Evolutionary conservation across 2,797 vertebrate genomes (phyloP), one percentile per base, ranked within the genome.

Genomic region (Phalloptychus januarius): DNA sequence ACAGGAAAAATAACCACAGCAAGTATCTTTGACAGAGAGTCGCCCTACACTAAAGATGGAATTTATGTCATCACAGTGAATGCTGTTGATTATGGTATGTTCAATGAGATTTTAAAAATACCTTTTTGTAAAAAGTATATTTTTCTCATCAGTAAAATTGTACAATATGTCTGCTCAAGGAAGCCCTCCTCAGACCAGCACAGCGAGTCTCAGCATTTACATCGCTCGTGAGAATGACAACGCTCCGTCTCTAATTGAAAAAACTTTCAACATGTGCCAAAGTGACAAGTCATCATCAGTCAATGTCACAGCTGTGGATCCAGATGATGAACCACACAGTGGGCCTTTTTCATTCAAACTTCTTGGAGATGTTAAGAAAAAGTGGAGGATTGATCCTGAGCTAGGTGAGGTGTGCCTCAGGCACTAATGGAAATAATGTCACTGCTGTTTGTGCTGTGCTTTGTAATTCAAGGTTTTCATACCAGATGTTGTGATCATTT

Each of bases 281-380:
- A 86, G 77, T 28, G 81, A 92, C 0, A 54, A 72, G 25, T 61
- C 72, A 2, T 85, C 85, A 1, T 0, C 40, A 45, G 54, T 79
- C 48, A 90, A 79, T 12, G 84, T 94, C 56, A 80, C 83, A 8
- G 92, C 80, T 5, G 16, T 52, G 0, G 95, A 95, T 77, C 69
- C 44, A 28, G 94, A 95, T 52, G 69, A 52, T 5, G 20, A 77
- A 0, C 94, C 94, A 18, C 92, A 85, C 38, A 50, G 84, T 15
- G 94, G 91, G 20, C 96, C 96, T 38, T 96, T 95, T 76, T 28
- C 1, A 16, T 95, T 94, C 50, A 86, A 85, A 44, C 91, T 96
- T 10, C 75, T 78, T 0, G 94, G 92, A 45, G 82, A 93, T 12
- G 85, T 92, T 7, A 42, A 90, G 67, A 89, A 81, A 13, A 92